Conservation (phyloP, 2,113 vertebrate genomes). For the Motacilla alba region DNA sequence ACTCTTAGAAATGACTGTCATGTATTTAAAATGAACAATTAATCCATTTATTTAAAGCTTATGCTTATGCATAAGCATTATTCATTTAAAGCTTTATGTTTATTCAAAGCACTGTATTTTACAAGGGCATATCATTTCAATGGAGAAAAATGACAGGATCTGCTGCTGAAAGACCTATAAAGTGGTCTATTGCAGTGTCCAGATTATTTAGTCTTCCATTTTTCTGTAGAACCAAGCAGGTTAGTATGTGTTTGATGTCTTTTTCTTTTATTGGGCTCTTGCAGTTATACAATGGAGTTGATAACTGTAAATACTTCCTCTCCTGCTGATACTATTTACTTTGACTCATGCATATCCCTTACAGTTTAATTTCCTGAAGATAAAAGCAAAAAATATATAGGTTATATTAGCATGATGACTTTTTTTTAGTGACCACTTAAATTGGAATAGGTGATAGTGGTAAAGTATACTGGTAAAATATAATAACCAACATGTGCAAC, state of each 20-base stretch:
- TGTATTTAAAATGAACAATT: neutral
- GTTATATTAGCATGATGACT: neutral
- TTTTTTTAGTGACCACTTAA: neutral
- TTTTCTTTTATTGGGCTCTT: neutral
- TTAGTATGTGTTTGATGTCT: neutral
- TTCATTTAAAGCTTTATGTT: too few relatives aligned
- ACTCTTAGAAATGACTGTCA: neutral
- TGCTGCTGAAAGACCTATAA: neutral
- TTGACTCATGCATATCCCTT: slow-evolving; percentile 17
- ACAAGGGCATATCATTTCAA: neutral
- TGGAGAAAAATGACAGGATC: neutral
- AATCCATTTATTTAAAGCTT: neutral
- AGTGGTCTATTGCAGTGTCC: neutral
- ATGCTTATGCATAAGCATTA: too few relatives aligned
- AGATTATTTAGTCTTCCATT: neutral
- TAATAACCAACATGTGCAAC: neutral
- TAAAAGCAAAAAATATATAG: neutral
- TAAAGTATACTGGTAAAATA: slow-evolving; percentile 11
- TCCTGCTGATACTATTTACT: slow-evolving; percentile 35
- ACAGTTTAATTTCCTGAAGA: slow-evolving; percentile 64
- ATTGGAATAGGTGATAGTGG: slow-evolving; percentile 18
- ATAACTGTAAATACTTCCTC: slow-evolving; percentile 43
- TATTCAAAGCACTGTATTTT: neutral
- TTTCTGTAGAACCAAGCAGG: neutral
- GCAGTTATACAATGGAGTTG: neutral